A percentile compares a stretch with the other conserved stretches of the same genome.
phyloP scores from a whole-genome alignment of 2,888 invertebrate species.

The Pimpla rufipes region DNA sequence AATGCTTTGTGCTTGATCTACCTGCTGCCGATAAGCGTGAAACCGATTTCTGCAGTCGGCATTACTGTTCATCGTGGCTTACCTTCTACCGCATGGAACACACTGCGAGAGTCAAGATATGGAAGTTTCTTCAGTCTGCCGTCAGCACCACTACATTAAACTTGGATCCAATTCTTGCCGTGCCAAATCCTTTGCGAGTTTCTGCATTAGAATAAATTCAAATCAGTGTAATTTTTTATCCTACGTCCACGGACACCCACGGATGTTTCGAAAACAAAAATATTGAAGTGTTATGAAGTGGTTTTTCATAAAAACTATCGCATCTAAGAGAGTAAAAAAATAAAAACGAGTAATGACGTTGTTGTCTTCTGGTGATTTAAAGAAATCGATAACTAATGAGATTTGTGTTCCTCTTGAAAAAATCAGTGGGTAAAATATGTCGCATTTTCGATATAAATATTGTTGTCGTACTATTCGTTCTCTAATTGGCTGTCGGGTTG shows the following conservation, averaged over 20 bases:
- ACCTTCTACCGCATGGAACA: not conserved
- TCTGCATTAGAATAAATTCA: constrained; percentile 17
- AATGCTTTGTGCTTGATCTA: not conserved
- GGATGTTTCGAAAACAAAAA: no score
- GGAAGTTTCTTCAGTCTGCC: not conserved
- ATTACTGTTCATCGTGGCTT: not conserved
- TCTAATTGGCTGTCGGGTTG: no score
- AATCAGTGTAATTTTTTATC: not conserved
- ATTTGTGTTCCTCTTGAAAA: no score
- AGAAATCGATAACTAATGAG: no score
- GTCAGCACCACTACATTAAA: not conserved
- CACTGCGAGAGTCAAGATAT: not conserved
- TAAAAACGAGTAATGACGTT: no score
- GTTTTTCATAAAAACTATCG: no score
- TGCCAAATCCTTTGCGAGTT: constrained; percentile 42
- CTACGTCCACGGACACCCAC: no score
- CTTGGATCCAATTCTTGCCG: constrained; percentile 6
- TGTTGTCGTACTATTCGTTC: no score
- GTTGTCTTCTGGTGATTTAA: no score
- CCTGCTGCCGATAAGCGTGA: constrained; percentile 16
- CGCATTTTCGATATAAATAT: no score
- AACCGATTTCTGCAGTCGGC: constrained; percentile 25
- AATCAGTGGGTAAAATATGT: no score
- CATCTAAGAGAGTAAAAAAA: not conserved
- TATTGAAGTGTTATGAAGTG: no score